Evolutionary conservation across 2,113 vertebrate species (phyloP), one percentile per base, ranked within the genome.

Genomic region (Proterorhinus semilunaris): DNA sequence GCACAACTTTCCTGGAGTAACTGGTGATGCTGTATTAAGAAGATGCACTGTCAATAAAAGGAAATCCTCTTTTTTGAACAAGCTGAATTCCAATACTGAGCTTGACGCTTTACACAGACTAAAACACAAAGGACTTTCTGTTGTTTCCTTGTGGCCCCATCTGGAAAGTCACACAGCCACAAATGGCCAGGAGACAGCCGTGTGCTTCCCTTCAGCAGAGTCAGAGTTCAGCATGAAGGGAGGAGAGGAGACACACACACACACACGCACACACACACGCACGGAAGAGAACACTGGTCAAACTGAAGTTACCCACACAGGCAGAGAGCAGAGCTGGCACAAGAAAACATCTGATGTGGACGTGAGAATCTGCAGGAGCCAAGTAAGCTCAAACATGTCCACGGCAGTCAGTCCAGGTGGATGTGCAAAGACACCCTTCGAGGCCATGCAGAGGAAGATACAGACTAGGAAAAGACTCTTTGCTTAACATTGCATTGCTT

Each of bases 281-380:
- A 21, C 21, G 21, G 21, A 21, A n/a, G n/a, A n/a, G n/a, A 2
- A 21, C 21, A 75, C 74, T 81, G 69, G 16, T 82, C 86, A 81
- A 82, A 83, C 77, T 77, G 83, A 89, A 87, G 84, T 88, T 87
- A 88, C 76, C 72, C 71, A 85, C 85, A 82, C 68, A 63, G 84
- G 76, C 79, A 86, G 83, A 71, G 72, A 79, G 62, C 42, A 15
- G 57, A 47, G 71, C 44, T 77, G 73, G 61, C 52, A 55, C 61
- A 54, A 58, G 78, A 80, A 79, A 82, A 74, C 69, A 66, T 80
- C 61, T 46, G 48, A 21, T 55, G 53, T 51, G 72, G 46, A 48
- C n/a, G 47, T 66, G 54, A 65, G 62, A 70, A 69, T 58, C 55
- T 16, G 66, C 21, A 10, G 49, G 48, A 48, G 21, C 43, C 45